phyloP scores from a whole-genome alignment of 2,797 vertebrate genomes.

The Periophthalmus magnuspinnatus region DNA sequence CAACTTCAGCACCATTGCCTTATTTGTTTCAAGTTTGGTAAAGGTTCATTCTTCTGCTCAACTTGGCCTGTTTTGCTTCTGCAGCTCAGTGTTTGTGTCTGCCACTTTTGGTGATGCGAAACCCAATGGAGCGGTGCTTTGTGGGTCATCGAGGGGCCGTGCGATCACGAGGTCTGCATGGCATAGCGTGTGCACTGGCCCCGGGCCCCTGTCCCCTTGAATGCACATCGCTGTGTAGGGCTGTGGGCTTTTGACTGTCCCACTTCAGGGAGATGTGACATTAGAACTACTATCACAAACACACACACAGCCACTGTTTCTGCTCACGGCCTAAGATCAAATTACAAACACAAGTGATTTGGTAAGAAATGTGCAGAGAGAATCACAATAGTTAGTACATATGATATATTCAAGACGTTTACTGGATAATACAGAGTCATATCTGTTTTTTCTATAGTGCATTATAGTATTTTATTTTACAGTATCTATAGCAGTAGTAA shows the following conservation, averaged over 20 bases:
- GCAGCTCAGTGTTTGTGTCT: constrained; percentile 29
- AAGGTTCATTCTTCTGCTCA: constrained; percentile 7
- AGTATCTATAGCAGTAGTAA: no score
- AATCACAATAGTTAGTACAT: background rate
- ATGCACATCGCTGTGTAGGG: constrained; percentile 43
- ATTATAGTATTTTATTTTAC: no score
- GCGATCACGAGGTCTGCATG: constrained; percentile 48
- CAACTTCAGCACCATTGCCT: background rate
- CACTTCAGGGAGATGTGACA: constrained; percentile 47
- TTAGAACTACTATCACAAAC: constrained; percentile 29
- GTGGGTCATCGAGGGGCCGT: constrained; percentile 30
- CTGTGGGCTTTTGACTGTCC: constrained; percentile 50
- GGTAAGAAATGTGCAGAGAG: background rate
- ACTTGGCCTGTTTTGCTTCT: constrained; percentile 44
- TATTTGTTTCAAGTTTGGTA: background rate
- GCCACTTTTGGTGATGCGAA: constrained; percentile 40
- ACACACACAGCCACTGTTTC: constrained; percentile 37
- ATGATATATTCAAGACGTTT: no score
- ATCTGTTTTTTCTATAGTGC: no score
- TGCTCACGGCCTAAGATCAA: constrained; percentile 11
- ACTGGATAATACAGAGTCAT: no score
- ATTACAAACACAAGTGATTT: background rate
- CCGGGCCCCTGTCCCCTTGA: constrained; percentile 34
- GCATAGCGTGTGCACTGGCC: constrained; percentile 29
- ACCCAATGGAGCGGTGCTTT: constrained; percentile 42